Evolutionary conservation across 2,797 vertebrate species (phyloP).

Genomic region (Sebastes iracundus): DNA sequence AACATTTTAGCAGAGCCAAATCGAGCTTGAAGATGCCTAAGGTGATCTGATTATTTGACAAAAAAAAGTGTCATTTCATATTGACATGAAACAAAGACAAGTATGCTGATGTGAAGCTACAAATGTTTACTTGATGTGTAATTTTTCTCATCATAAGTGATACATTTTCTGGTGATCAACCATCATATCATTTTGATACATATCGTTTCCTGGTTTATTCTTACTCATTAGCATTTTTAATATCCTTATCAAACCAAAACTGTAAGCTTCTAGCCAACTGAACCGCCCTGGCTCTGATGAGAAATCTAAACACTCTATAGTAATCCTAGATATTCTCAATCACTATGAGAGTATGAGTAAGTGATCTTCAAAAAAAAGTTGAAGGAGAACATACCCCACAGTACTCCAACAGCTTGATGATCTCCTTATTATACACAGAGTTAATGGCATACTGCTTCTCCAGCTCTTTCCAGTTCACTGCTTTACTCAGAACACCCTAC

Average conservation of each 20-base stretch:
- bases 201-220: not conserved
- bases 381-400: conserved; percentile 87
- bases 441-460: conserved; percentile 95
- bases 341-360: not conserved
- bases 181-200: accelerated
- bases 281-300: not conserved
- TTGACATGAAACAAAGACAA: not conserved
- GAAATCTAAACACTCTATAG: not conserved
- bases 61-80: not conserved
- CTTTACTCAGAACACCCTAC: conserved; percentile 95
- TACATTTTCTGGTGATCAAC: not conserved
- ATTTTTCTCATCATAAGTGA: accelerated
- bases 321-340: not conserved
- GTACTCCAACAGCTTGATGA: conserved; percentile 94
- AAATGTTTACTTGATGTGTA: not conserved
- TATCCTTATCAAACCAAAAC: not conserved
- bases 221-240: not conserved
- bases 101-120: not conserved
- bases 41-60: not conserved
- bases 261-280: not conserved
- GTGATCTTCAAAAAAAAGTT: not conserved
- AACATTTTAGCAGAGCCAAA: not conserved
- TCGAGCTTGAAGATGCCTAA: not conserved
- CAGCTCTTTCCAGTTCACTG: conserved; percentile 94
- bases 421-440: conserved; percentile 95